Conservation (phyloP, 2,797 vertebrate species). For the Hippocampus kuda region DNA sequence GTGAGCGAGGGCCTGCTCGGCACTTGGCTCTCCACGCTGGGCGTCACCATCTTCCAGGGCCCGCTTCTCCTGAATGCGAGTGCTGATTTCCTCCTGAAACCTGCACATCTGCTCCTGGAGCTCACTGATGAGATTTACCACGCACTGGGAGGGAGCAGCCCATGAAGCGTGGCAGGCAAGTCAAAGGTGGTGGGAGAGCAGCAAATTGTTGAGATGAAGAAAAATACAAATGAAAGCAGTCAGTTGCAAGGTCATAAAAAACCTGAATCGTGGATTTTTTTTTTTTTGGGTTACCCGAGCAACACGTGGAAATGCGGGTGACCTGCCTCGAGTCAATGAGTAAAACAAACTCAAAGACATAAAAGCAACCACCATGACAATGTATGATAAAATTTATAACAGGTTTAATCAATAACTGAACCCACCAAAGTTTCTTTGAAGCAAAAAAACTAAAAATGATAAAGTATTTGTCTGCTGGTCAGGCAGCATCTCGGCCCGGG, state of each 20-base stretch:
- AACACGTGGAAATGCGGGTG: neutral
- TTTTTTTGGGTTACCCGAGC: constrained; percentile 14
- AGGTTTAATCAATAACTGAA: neutral
- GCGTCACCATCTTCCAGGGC: constrained; percentile 68
- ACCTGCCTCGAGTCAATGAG: neutral
- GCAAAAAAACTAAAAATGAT: neutral
- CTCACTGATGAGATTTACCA: constrained; percentile 98
- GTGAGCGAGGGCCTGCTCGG: constrained; percentile 38
- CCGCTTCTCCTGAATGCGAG: constrained; percentile 86
- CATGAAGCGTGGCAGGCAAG: constrained; percentile 6
- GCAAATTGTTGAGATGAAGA: constrained; percentile 18
- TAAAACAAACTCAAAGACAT: neutral
- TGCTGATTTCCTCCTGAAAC: constrained; percentile 96
- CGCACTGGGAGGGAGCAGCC: constrained; percentile 69
- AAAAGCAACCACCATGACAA: neutral
- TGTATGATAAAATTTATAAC: neutral
- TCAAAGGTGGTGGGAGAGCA: constrained; percentile 1
- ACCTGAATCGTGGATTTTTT: neutral
- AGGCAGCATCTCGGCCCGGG: too few relatives aligned
- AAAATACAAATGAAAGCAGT: neutral
- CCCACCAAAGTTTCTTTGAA: neutral
- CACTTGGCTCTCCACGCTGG: constrained; percentile 53
- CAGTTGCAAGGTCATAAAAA: neutral
- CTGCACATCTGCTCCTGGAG: constrained; percentile 99
- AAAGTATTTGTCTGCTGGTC: too few relatives aligned